Conservation (phyloP, 1,140 invertebrate species). For the Idris sp. region DNA sequence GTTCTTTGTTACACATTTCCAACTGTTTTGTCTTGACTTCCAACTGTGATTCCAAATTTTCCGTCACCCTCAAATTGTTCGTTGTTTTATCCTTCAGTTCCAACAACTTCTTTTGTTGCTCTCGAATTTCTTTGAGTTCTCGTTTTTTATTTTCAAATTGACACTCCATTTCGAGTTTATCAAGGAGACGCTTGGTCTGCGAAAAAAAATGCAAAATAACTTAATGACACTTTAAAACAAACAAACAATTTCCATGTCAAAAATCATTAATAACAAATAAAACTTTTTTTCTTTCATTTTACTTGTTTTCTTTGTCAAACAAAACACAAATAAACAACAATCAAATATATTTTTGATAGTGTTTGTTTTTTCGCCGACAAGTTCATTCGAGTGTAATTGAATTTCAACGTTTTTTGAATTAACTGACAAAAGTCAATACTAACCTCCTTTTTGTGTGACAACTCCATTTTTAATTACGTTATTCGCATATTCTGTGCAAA, state of each 20-base stretch:
- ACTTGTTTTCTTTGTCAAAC: too few relatives aligned
- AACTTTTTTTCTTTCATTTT: too few relatives aligned
- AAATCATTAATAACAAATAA: conserved; percentile 7
- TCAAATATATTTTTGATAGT: conserved; percentile 4
- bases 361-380: neutral
- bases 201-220: conserved; percentile 5
- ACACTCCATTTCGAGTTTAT: conserved; percentile 70
- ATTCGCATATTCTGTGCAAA: conserved; percentile 4
- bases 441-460: conserved; percentile 18
- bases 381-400: neutral
- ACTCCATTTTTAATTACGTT: conserved; percentile 3
- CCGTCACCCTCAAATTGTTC: conserved; percentile 67
- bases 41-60: conserved; percentile 75
- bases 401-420: neutral
- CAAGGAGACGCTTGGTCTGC: conserved; percentile 60
- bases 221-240: conserved; percentile 1
- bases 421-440: neutral
- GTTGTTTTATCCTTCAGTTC: conserved; percentile 73
- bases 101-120: conserved; percentile 79
- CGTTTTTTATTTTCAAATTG: conserved; percentile 76
- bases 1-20: conserved; percentile 75
- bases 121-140: conserved; percentile 76
- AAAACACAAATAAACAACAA: too few relatives aligned
- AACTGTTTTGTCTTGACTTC: conserved; percentile 77
- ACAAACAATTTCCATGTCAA: neutral